Conservation (phyloP, 2,797 vertebrate species). For the Bradypodion ventrale region DNA sequence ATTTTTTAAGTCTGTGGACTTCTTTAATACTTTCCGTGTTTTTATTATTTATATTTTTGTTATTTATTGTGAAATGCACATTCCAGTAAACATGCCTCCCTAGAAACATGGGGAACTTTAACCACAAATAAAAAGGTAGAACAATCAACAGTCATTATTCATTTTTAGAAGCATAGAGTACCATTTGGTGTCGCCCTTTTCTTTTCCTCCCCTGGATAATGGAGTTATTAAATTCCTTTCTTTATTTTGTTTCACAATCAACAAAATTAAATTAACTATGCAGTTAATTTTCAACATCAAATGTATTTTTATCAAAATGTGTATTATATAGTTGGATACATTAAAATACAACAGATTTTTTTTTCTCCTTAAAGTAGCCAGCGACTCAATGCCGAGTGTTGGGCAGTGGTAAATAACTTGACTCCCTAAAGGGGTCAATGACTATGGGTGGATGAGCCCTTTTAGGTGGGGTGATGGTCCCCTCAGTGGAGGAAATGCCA, state of each 20-base stretch:
- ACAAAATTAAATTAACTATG: too few relatives aligned
- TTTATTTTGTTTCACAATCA: not conserved
- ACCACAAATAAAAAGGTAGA: not conserved
- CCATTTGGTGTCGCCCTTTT: not conserved
- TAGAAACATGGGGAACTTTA: too few relatives aligned
- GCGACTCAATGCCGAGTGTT: too few relatives aligned
- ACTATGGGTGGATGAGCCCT: too few relatives aligned
- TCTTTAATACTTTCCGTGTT: not conserved
- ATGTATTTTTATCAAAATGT: not conserved
- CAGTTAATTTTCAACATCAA: too few relatives aligned
- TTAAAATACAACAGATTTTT: not conserved
- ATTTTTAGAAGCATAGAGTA: not conserved
- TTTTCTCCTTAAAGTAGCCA: too few relatives aligned
- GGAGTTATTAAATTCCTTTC: too few relatives aligned
- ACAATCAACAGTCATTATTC: not conserved
- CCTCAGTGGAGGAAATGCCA: too few relatives aligned
- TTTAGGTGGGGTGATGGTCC: too few relatives aligned
- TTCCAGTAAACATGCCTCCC: not conserved
- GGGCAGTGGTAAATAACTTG: too few relatives aligned
- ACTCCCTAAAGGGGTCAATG: too few relatives aligned
- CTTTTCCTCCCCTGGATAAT: too few relatives aligned
- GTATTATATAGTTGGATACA: not conserved
- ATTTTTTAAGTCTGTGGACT: not conserved
- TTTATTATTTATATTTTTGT: not conserved
- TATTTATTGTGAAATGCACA: not conserved